Evolutionary conservation across 2,113 vertebrate genomes (phyloP).

Genomic region (Bubalus kerabau): DNA sequence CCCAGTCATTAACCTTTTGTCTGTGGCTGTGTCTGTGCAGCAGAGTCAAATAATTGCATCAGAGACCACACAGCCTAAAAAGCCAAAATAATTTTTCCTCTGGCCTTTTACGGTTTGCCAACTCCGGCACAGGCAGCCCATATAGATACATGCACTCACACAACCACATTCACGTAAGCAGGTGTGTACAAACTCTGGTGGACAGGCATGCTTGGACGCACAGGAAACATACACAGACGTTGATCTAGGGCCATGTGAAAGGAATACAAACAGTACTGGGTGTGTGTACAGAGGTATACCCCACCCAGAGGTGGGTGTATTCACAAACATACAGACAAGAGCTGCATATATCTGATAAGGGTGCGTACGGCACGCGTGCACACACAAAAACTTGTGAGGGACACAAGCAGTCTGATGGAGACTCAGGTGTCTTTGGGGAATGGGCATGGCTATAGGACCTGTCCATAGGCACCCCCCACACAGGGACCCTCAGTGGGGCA

Average conservation of each 20-base stretch:
- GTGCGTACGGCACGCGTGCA: fast-evolving
- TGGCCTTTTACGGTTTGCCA: not conserved
- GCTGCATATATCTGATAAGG: not conserved
- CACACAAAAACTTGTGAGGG: not conserved
- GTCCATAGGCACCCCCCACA: not conserved
- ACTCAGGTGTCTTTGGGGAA: not conserved
- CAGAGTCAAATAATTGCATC: too few species aligned
- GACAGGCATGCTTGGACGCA: fast-evolving
- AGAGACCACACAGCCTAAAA: not conserved
- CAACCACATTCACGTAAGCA: fast-evolving
- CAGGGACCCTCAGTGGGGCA: not conserved
- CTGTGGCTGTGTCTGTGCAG: not conserved
- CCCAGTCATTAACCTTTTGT: not conserved
- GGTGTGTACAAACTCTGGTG: not conserved
- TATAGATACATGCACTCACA: too few species aligned
- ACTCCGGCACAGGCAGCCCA: fast-evolving
- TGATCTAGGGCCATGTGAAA: fast-evolving
- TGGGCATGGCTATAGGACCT: not conserved
- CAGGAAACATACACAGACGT: fast-evolving
- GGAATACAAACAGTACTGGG: not conserved
- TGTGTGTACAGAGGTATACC: not conserved
- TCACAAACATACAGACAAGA: not conserved
- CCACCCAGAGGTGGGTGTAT: not conserved
- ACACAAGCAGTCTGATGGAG: fast-evolving
- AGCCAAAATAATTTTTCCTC: too few species aligned